Evolutionary conservation across 2,113 vertebrate species (phyloP), one percentile per base, ranked within the genome.

Genomic region (Gorsachius goisagi): DNA sequence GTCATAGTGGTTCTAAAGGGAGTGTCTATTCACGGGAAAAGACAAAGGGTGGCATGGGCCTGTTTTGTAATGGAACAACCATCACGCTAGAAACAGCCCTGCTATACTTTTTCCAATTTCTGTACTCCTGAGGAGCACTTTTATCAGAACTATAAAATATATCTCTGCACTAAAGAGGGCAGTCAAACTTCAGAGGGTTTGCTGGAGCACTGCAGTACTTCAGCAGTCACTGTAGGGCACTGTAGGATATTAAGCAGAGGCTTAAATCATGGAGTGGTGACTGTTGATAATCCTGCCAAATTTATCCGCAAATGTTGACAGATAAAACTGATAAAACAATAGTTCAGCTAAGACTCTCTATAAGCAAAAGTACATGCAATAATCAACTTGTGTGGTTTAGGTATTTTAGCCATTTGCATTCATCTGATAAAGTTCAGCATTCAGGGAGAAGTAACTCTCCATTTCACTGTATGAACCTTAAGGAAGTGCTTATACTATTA

Each of bases 301-400:
- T 63, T 92, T 94, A 98, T 93, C 88, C 96, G 79, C 41, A 96
- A 95, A 94, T 64, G 47, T 56, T 95, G 88, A 94, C 58, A 97
- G 89, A 97, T 92, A 91, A 93, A 97, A 93, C 32, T 74, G 83
- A 95, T 90, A 53, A 92, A 96, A 68, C 52, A 89, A 80, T 37
- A 89, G 77, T 82, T 94, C 76, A 62, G 64, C 60, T 71, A 64
- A 80, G 55, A 78, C 19, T 85, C 55, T 71, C 80, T 84, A 20
- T 27, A 71, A 95, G 96, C 63, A 90, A 93, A 97, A 97, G 86
- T 64, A 80, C 62, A 78, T 30, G 56, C 37, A 96, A 90, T 73
- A 96, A 85, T 86, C 68, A 90, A 82, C 75, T 68, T 77, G 69
- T 80, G 76, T 9, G 22, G 75, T 94, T 91, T 21, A 47, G 76